Evolutionary conservation across 2,113 vertebrate genomes (phyloP).

Genomic region (Cebidichthys violaceus): DNA sequence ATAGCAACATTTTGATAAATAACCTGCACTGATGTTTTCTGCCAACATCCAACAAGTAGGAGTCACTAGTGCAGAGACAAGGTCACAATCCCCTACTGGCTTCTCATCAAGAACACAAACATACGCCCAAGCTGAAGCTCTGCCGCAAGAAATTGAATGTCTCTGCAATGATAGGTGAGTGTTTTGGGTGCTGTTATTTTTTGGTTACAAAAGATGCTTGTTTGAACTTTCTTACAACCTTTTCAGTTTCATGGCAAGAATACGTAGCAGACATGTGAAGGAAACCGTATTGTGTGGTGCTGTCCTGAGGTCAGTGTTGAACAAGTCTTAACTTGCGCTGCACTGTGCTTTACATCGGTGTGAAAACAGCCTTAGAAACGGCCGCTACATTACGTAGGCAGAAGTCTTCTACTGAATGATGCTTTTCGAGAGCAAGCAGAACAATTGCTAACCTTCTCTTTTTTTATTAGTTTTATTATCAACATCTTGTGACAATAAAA

Average conservation of each 20-base stretch:
- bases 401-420: neutral
- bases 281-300: neutral
- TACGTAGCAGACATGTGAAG: neutral
- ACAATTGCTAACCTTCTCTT: neutral
- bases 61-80: neutral
- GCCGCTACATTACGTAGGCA: neutral
- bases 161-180: neutral
- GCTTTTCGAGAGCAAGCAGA: neutral
- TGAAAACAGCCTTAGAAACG: neutral
- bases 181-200: neutral
- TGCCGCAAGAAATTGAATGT: neutral
- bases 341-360: too few relatives aligned
- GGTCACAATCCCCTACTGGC: slow-evolving; percentile 7
- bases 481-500: neutral
- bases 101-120: neutral
- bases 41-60: neutral
- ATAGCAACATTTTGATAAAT: neutral
- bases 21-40: neutral
- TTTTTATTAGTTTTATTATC: neutral
- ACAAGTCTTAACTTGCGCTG: neutral
- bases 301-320: neutral
- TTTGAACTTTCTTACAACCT: neutral
- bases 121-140: neutral
- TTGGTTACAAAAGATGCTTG: neutral
- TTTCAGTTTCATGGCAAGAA: neutral